phyloP scores from a whole-genome alignment of 2,888 invertebrate species.

The Hypena proboscidalis region DNA sequence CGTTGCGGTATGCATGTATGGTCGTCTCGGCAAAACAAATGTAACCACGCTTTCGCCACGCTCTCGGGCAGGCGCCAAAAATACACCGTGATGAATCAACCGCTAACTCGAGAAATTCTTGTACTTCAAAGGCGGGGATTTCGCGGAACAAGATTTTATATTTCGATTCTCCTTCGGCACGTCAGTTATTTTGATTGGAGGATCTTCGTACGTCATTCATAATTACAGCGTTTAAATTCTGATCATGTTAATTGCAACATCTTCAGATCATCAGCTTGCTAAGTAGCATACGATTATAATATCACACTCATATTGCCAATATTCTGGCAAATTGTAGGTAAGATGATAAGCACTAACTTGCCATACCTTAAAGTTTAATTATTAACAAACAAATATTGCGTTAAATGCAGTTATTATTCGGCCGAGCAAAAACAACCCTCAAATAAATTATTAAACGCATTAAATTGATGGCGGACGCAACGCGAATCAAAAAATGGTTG shows the following conservation, averaged over 20 bases:
- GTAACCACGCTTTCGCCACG: conserved; percentile 65
- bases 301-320: too few relatives aligned
- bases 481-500: conserved; percentile 40
- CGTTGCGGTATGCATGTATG: conserved; percentile 57
- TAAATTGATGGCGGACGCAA: conserved; percentile 39
- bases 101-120: conserved; percentile 73
- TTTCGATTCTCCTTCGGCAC: conserved; percentile 42
- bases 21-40: conserved; percentile 62
- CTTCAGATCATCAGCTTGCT: too few relatives aligned
- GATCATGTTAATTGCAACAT: not conserved
- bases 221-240: conserved; percentile 22
- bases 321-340: too few relatives aligned
- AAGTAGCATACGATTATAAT: too few relatives aligned
- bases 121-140: conserved; percentile 74
- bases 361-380: too few relatives aligned
- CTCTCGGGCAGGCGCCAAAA: conserved; percentile 57
- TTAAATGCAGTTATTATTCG: too few relatives aligned
- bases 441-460: conserved; percentile 30
- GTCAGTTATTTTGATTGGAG: conserved; percentile 43
- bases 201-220: conserved; percentile 29
- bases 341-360: too few relatives aligned
- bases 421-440: not conserved
- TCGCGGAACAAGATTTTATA: conserved; percentile 64
- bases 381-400: too few relatives aligned
- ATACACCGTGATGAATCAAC: conserved; percentile 73